phyloP scores from a whole-genome alignment of 1,140 invertebrate species.

The Amyelois transitella region DNA sequence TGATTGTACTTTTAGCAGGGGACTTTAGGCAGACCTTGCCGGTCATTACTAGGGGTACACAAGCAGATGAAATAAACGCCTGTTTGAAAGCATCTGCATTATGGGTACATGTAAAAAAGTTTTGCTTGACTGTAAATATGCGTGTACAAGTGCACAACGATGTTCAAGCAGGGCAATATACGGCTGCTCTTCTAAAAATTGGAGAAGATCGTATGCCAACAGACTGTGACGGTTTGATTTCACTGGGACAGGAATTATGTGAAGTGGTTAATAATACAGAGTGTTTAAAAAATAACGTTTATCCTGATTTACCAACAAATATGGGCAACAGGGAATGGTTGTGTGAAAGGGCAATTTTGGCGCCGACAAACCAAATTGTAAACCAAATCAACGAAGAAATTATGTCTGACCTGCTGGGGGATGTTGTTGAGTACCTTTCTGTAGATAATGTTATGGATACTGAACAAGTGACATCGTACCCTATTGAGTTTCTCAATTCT shows the following conservation, averaged over 20 bases:
- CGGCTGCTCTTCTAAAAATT: conserved; percentile 27
- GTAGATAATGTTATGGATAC: conserved; percentile 28
- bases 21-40: conserved; percentile 74
- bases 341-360: conserved; percentile 33
- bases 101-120: conserved; percentile 31
- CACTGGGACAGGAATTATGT: conserved; percentile 28
- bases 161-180: conserved; percentile 22
- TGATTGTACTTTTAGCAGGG: conserved; percentile 35
- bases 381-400: conserved; percentile 23
- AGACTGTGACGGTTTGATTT: conserved; percentile 24
- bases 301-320: conserved; percentile 18
- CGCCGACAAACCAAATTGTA: conserved; percentile 24
- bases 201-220: conserved; percentile 23
- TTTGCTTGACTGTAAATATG: conserved; percentile 28
- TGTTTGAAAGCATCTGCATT: conserved; percentile 36
- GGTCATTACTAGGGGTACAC: conserved; percentile 54
- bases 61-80: conserved; percentile 63
- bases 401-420: conserved; percentile 20
- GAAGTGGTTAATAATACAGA: conserved; percentile 25
- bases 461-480: conserved; percentile 23
- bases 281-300: conserved; percentile 20
- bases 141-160: conserved; percentile 30
- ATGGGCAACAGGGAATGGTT: conserved; percentile 23
- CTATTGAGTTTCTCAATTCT: conserved; percentile 31
- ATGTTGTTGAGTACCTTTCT: conserved; percentile 24